A percentile compares a stretch with the other conserved stretches of the same genome.
Conservation (phyloP, 2,888 invertebrate species). For the Pseudococcus viburni region DNA sequence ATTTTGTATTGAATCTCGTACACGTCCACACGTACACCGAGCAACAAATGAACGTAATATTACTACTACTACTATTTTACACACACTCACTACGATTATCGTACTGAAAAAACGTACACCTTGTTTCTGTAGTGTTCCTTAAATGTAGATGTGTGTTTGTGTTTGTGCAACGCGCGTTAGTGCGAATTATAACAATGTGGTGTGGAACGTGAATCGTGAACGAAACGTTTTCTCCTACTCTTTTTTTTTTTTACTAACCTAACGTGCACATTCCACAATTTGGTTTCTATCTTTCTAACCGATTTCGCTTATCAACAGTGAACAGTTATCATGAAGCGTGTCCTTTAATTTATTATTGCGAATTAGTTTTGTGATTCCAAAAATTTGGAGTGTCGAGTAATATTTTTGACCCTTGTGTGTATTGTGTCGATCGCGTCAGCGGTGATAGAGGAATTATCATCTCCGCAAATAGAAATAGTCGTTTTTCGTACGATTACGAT, state of each 20-base stretch:
- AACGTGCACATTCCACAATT: constrained; percentile 50
- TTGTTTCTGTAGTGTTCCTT: background rate
- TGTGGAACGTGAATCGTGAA: background rate
- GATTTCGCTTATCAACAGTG: constrained; percentile 57
- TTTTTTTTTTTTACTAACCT: background rate
- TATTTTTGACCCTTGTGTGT: constrained; percentile 6
- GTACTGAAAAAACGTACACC: background rate
- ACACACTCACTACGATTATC: background rate
- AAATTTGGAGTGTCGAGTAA: background rate
- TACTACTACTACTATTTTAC: background rate
- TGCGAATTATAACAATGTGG: constrained; percentile 43
- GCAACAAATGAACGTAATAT: constrained; percentile 9
- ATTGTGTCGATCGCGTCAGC: background rate
- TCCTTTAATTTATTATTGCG: background rate
- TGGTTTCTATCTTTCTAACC: constrained; percentile 29
- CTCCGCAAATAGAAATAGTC: background rate
- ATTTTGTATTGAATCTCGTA: constrained; percentile 33
- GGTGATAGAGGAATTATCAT: background rate
- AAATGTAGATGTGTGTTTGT: background rate
- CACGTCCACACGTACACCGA: background rate
- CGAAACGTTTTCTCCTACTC: constrained; percentile 34
- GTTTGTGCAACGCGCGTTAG: background rate
- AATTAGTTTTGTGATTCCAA: background rate
- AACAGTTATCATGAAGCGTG: constrained; percentile 23
- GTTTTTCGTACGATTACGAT: background rate